Percentiles rank a stretch among this genome's conserved stretches.
These are phyloP conservation scores for Haemorhous mexicanus DNA, from an alignment of 2,113 vertebrate genomes.

Conservation along the genomic window DNA sequence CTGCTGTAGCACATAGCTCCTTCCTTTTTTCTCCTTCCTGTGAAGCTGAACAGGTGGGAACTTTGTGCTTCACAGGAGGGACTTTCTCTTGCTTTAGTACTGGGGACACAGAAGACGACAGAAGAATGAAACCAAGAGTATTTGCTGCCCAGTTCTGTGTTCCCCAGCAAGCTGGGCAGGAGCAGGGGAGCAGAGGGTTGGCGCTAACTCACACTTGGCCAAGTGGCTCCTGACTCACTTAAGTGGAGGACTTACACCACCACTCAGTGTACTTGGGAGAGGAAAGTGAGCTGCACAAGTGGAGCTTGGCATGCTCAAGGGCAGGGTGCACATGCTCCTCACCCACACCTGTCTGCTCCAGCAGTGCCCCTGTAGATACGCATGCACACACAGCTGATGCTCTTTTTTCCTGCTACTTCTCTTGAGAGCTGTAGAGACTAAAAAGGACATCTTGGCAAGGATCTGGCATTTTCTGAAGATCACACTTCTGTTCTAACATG, in stretches of 20 bases:
- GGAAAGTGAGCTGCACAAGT: neutral
- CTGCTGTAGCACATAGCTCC: neutral
- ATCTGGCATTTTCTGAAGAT: neutral
- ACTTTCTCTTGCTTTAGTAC: neutral
- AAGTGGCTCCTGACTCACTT: neutral
- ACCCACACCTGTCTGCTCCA: neutral
- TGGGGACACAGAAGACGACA: neutral
- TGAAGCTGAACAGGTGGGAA: neutral
- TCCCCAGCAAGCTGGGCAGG: neutral
- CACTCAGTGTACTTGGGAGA: neutral
- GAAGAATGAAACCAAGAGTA: accelerated
- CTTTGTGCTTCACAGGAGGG: neutral
- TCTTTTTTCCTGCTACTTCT: neutral
- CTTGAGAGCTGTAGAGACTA: neutral
- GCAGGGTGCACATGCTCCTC: neutral
- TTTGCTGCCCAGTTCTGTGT: neutral
- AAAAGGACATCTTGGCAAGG: neutral
- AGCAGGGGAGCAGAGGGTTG: neutral
- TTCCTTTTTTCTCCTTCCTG: neutral
- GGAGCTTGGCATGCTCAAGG: neutral
- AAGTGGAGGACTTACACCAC: neutral
- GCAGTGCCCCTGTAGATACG: neutral
- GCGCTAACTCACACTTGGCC: neutral
- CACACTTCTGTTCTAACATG: accelerated
- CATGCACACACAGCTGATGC: neutral